Percentiles rank a stretch among this genome's conserved stretches.
Evolutionary conservation across 2,888 invertebrate species (phyloP).

Genomic region (Kuschelorhynchus macadamiae): DNA sequence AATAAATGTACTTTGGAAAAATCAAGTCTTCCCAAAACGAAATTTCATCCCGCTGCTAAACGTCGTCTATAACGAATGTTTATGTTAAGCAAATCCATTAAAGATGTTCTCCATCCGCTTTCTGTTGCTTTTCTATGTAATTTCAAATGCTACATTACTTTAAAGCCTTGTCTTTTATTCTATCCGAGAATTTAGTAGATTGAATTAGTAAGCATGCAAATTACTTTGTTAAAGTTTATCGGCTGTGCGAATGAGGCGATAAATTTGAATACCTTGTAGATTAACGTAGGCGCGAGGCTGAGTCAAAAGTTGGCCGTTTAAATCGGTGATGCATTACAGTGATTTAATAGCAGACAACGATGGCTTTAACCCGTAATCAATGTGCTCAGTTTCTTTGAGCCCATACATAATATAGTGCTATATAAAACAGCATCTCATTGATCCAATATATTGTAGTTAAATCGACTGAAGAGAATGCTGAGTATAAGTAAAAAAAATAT

Average conservation of each 20-base stretch:
- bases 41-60: constrained; percentile 16
- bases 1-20: too few species aligned
- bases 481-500: too few species aligned
- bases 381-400: too few species aligned
- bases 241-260: constrained; percentile 35
- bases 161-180: constrained; percentile 43
- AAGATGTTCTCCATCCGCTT: constrained; percentile 45
- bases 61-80: constrained; percentile 43
- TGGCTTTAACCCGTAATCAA: background rate
- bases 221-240: constrained; percentile 44
- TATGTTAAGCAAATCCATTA: constrained; percentile 46
- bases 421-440: too few species aligned
- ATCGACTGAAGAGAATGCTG: too few species aligned
- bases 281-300: constrained; percentile 19
- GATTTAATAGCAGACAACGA: constrained; percentile 15
- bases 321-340: constrained; percentile 18
- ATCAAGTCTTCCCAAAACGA: background rate
- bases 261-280: constrained; percentile 40
- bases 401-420: too few species aligned
- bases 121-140: constrained; percentile 49
- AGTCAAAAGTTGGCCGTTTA: constrained; percentile 20
- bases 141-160: constrained; percentile 43
- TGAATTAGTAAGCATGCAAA: constrained; percentile 44
- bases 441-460: too few species aligned
- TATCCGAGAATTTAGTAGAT: constrained; percentile 39